Conservation (phyloP, 2,113 vertebrate genomes). For the Pseudorectes ferrugineus region DNA sequence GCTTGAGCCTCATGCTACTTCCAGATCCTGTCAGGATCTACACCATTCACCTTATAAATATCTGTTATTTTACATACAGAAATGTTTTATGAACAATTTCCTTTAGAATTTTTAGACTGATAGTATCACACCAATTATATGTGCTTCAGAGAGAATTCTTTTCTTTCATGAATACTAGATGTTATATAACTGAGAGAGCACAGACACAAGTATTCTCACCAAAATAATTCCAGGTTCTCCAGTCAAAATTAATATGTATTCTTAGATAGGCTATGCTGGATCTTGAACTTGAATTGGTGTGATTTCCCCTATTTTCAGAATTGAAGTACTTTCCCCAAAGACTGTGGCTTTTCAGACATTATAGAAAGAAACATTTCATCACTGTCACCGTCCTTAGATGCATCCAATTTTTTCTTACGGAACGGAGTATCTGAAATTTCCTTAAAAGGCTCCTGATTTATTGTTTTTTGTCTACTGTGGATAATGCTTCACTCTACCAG, state of each 20-base stretch:
- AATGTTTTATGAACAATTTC: neutral
- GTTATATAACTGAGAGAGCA: neutral
- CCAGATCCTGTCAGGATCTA: neutral
- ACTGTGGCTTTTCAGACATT: neutral
- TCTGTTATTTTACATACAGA: neutral
- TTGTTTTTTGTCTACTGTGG: neutral
- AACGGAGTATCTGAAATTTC: neutral
- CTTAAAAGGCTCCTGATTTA: neutral
- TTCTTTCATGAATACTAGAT: neutral
- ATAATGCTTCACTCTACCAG: neutral
- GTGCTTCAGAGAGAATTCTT: neutral
- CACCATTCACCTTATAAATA: neutral
- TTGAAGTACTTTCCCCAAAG: neutral
- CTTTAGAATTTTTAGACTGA: neutral
- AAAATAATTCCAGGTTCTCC: neutral
- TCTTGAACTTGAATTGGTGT: neutral
- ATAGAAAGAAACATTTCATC: neutral
- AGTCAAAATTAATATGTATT: neutral
- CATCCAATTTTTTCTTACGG: neutral
- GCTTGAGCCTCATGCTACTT: neutral
- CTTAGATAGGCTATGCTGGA: neutral
- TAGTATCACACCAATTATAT: neutral
- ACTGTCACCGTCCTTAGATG: neutral
- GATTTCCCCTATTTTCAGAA: neutral
- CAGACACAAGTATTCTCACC: neutral